Base-by-base conservation (phyloP, 2,797 vertebrate genomes). In the Sarcoramphus papa region DNA sequence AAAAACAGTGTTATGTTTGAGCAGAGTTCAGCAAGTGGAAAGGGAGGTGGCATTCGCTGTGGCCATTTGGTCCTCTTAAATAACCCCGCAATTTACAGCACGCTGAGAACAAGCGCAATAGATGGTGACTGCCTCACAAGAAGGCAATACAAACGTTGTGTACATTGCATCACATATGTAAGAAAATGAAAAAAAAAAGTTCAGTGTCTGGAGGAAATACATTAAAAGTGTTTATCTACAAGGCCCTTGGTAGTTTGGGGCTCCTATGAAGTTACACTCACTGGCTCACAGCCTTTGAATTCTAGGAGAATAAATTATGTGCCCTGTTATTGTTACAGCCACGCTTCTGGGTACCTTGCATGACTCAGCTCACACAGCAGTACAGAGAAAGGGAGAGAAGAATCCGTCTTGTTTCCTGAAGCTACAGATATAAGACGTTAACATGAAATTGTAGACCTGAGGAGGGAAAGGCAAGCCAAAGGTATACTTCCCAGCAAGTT, bases 1-100 rank as follows among this genome's bases (percentile, higher is more conserved):
- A 87, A 94, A 91, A 85, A 45, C 54, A 89, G 64, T 9, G 72
- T 93, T 85, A 59, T 78, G 88, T 85, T 87, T 67, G 90, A 95
- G 86, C 51, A 82, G 88, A 88, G 93, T 73, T 88, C 85, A 94
- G 68, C 80, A 67, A 89, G 93, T 30, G 30, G 85, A 69, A 79
- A 95, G 75, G 93, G 88, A 93, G 80, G 40, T 33, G 68, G 48
- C 60, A 9, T 83, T 80, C 0, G 0, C 57, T 83, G 30, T 24
- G 82, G 51, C 88, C 83, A 47, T 77, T 94, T 85, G 91, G 78
- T 81, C 72, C 65, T 90, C 54, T 51, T 19, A 72, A 95, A 64
- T 56, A 92, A 84, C n/a, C 33, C 45, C 7, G 6, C 70, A 21
- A 62, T 43, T 74, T 75, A 59, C 67, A 77, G 86, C 86, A 54